A percentile compares a stretch with the other conserved stretches of the same genome.
Evolutionary conservation across 2,888 invertebrate genomes (phyloP).

Genomic region (Muschampia plurimacula): DNA sequence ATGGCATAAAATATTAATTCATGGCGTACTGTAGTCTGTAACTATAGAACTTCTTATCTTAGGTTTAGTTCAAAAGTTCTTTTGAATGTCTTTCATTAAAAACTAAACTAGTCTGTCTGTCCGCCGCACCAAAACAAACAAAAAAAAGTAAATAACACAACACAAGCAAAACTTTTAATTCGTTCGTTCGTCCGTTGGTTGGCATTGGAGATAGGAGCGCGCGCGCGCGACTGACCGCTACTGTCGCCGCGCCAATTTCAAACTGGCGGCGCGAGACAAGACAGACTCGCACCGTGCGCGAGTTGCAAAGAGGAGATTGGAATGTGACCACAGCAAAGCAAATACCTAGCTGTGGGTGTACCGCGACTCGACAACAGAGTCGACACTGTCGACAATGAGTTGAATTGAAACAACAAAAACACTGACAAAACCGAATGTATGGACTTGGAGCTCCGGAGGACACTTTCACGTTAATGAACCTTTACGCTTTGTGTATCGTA

Average conservation of each 20-base stretch:
- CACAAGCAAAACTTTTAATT: slow-evolving; percentile 62
- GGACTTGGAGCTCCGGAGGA: slow-evolving; percentile 16
- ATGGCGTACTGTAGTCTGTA: slow-evolving; percentile 22
- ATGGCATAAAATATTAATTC: slow-evolving; percentile 31
- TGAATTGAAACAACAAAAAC: slow-evolving; percentile 7
- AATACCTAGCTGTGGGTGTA: slow-evolving; percentile 48
- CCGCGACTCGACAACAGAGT: slow-evolving; percentile 36
- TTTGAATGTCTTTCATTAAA: slow-evolving; percentile 50
- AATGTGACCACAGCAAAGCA: slow-evolving; percentile 43
- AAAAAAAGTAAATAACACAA: slow-evolving; percentile 59
- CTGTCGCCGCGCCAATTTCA: slow-evolving; percentile 76
- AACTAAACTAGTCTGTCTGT: slow-evolving; percentile 47
- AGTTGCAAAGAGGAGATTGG: slow-evolving; percentile 35
- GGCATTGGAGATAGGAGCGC: slow-evolving; percentile 58
- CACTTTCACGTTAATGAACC: slow-evolving; percentile 32
- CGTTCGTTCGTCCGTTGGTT: slow-evolving; percentile 58
- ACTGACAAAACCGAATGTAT: not conserved
- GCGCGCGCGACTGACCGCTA: slow-evolving; percentile 61
- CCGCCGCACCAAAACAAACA: slow-evolving; percentile 54
- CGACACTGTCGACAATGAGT: slow-evolving; percentile 30
- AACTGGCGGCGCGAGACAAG: slow-evolving; percentile 57
- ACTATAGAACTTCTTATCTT: slow-evolving; percentile 40
- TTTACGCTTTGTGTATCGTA: slow-evolving; percentile 40
- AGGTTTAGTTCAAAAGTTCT: slow-evolving; percentile 45
- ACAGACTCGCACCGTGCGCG: slow-evolving; percentile 2